A percentile compares a stretch with the other conserved stretches of the same genome.
These are phyloP conservation scores for Drosophila micromelanica DNA, from an alignment of 1,140 invertebrate species.

Conservation along the genomic window DNA sequence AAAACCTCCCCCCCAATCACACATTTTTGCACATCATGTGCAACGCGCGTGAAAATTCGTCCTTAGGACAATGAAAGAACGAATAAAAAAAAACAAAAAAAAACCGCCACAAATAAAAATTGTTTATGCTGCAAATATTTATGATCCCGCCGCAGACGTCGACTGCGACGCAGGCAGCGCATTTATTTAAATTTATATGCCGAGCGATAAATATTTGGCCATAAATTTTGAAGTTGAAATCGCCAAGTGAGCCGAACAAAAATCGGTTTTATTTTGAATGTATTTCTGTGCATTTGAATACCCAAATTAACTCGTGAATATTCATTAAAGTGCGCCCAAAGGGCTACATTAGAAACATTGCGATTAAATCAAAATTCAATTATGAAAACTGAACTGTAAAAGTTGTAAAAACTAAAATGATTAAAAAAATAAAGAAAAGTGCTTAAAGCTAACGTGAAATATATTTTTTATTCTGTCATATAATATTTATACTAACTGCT, in stretches of 20 bases:
- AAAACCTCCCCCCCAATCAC: constrained; percentile 36
- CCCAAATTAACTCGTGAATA: constrained; percentile 32
- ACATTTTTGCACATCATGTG: constrained; percentile 64
- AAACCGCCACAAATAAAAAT: constrained; percentile 47
- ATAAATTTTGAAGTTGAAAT: constrained; percentile 70
- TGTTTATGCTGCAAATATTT: constrained; percentile 79
- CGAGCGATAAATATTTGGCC: constrained; percentile 71
- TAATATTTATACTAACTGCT: no score
- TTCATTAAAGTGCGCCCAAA: constrained; percentile 21
- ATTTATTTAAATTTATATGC: constrained; percentile 70
- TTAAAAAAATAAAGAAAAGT: neutral
- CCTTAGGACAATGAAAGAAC: constrained; percentile 63
- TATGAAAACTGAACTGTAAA: constrained; percentile 10
- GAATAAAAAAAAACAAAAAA: no score
- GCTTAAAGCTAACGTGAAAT: no score
- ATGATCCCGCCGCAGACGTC: constrained; percentile 34
- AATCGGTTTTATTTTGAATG: constrained; percentile 31
- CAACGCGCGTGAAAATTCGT: constrained; percentile 78
- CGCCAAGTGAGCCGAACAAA: constrained; percentile 38
- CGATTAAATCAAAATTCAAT: constrained; percentile 34
- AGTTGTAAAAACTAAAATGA: neutral
- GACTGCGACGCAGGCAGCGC: constrained; percentile 13
- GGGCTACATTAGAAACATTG: constrained; percentile 13
- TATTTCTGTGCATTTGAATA: constrained; percentile 47
- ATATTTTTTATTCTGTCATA: no score